Evolutionary conservation across 2,888 invertebrate species (phyloP), one percentile per base, ranked within the genome.

Genomic region (Tetragonula carbonaria): DNA sequence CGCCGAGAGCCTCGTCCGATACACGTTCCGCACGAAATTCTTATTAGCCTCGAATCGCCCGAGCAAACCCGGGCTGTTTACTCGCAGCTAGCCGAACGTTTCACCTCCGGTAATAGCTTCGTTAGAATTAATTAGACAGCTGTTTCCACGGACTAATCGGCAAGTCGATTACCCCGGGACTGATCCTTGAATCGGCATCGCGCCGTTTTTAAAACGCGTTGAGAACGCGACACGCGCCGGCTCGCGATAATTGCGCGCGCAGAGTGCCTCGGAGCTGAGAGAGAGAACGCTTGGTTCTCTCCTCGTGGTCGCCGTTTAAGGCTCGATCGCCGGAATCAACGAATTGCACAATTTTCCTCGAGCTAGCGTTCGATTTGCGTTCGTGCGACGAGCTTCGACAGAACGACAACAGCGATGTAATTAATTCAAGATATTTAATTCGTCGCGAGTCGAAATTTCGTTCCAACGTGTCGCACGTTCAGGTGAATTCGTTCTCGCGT

Each of bases 351-450:
- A 85, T 80, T 72, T 72, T 18, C 4, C 59, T 57, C 74, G 76
- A 38, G 14, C 63, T 38, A 2, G 13, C 23, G 57, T 59, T 67
- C 59, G 38, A 82, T 67, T 81, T 80, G 78, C 76, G 57, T 74
- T n/a, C n/a, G 14, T 63, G 65, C 78, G 38, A 65, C 59, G 66
- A 38, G 68, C 79, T 84, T 86, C 92, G 91, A 93, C 91, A 90
- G 90, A 89, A 91, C 91, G 90, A 92, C 90, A 91, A 90, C 87
- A 85, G 86, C 89, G 87, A 84, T 79, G 80, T 88, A 88, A 92
- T 92, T 90, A 91, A 92, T 91, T 91, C 91, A 80, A 85, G 85
- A 84, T 76, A 83, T 62, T 85, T 65, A 59, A 28, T 18, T 57
- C 51, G 28, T 57, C 66, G 23, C 59, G 50, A 14, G 66, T 65